These are phyloP conservation scores for Drosophila fuyamai DNA, from an alignment of 1,140 invertebrate species.

Conservation along the genomic window DNA sequence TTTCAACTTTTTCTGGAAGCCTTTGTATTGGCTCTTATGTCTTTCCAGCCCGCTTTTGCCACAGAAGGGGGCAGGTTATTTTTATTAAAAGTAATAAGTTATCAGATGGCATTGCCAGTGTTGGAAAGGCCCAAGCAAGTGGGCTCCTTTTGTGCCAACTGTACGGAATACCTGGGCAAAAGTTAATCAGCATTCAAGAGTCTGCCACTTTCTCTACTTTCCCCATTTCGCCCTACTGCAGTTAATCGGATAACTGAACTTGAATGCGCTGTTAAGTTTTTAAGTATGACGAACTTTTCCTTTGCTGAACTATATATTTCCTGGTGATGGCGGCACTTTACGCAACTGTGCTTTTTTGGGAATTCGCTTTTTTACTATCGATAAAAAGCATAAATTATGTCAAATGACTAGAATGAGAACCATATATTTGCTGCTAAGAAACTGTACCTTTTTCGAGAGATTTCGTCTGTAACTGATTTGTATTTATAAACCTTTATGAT, in stretches of 20 bases:
- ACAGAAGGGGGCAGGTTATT: constrained; percentile 18
- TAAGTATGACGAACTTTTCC: not conserved
- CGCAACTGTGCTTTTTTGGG: not conserved
- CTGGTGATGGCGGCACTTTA: not conserved
- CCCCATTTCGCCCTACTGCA: not conserved
- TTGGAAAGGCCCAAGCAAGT: constrained; percentile 3
- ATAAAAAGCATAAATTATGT: not conserved
- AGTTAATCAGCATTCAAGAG: constrained; percentile 20
- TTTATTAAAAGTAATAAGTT: constrained; percentile 47
- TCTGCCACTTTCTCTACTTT: not conserved
- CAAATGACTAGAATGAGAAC: too few species aligned
- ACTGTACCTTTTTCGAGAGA: too few species aligned
- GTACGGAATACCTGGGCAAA: constrained; percentile 5
- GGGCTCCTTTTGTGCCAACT: constrained; percentile 1
- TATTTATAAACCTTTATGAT: not conserved
- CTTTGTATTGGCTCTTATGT: constrained; percentile 55
- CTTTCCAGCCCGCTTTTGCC: constrained; percentile 18
- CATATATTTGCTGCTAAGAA: too few species aligned
- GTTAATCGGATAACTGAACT: constrained; percentile 12
- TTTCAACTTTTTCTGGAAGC: constrained; percentile 36
- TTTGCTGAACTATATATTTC: not conserved
- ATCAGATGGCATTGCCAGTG: constrained; percentile 25
- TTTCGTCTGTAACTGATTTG: too few species aligned
- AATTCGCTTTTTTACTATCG: not conserved
- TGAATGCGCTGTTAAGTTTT: constrained; percentile 11